phyloP scores from a whole-genome alignment of 53 echinoderm and acorn worm species.

The Mesocentrotus franciscanus region DNA sequence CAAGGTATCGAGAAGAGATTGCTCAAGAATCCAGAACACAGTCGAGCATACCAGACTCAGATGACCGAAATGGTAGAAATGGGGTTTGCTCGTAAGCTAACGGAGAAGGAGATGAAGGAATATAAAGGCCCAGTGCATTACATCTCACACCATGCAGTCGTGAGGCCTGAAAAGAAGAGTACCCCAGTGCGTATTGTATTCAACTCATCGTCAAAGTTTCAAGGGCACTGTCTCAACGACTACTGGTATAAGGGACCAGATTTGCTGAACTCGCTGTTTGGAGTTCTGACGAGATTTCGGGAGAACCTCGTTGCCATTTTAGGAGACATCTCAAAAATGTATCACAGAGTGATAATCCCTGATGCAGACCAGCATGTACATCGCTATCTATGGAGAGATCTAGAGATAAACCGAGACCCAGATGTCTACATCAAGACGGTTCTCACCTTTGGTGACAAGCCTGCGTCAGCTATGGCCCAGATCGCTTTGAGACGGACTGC shows the following conservation, averaged over 20 bases:
- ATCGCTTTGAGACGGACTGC: slow-evolving; percentile 45
- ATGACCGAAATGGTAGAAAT: not conserved
- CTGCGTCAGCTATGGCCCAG: slow-evolving; percentile 61
- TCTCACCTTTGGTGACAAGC: too few species aligned
- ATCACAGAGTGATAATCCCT: slow-evolving; percentile 64
- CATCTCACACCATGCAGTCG: not conserved
- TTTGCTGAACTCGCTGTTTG: slow-evolving; percentile 19
- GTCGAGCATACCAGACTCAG: not conserved
- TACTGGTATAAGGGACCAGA: too few species aligned
- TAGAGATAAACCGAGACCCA: too few species aligned
- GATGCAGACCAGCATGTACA: slow-evolving; percentile 58
- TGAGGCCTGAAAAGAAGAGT: too few species aligned
- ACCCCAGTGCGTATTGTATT: too few species aligned
- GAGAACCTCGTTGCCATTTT: slow-evolving; percentile 63
- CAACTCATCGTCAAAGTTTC: too few species aligned
- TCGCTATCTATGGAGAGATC: slow-evolving; percentile 65
- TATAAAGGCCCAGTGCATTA: not conserved
- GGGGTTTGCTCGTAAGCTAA: not conserved
- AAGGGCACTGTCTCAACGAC: too few species aligned
- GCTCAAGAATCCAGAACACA: not conserved
- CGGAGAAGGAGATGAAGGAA: not conserved
- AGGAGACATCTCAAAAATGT: slow-evolving; percentile 68
- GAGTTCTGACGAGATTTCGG: slow-evolving; percentile 67
- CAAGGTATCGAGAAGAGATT: not conserved
- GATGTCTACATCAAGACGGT: too few species aligned